Conservation (phyloP, 2,113 vertebrate genomes). For the Alces alces region DNA sequence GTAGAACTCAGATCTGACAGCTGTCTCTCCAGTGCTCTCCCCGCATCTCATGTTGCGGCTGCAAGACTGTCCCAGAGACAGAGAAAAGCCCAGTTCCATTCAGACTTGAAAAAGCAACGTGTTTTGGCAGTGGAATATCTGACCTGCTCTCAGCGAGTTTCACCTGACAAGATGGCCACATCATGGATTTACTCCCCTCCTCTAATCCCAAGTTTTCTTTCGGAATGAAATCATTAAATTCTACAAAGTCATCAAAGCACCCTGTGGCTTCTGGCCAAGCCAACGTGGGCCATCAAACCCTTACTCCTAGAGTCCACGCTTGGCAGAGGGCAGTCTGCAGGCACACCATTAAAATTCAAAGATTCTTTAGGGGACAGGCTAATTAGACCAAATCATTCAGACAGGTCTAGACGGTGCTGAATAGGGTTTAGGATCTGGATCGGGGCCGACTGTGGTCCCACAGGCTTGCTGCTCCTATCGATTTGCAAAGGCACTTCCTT, state of each 20-base stretch:
- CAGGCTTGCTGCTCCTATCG: background rate
- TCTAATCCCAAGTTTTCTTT: conserved; percentile 19
- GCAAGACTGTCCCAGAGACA: background rate
- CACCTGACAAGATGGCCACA: background rate
- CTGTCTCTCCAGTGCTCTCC: background rate
- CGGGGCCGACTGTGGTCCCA: background rate
- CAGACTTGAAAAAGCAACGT: background rate
- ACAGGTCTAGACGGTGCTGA: conserved; percentile 9
- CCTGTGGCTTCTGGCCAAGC: conserved; percentile 25
- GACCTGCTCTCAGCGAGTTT: background rate
- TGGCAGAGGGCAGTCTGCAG: conserved; percentile 29
- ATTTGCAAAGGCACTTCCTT: background rate
- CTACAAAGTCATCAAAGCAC: conserved; percentile 42
- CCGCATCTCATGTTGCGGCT: background rate
- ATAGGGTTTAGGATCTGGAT: background rate
- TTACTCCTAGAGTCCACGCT: background rate
- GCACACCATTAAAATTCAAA: background rate
- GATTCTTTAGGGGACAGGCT: conserved; percentile 5
- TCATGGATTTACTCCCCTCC: conserved; percentile 36
- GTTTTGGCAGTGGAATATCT: background rate
- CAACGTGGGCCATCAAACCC: background rate
- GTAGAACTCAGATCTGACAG: background rate
- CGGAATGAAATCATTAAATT: conserved; percentile 33
- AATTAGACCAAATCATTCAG: conserved; percentile 31
- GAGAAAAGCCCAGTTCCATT: background rate